Conservation (phyloP, 2,888 invertebrate species). For the Cephus sareptanus region DNA sequence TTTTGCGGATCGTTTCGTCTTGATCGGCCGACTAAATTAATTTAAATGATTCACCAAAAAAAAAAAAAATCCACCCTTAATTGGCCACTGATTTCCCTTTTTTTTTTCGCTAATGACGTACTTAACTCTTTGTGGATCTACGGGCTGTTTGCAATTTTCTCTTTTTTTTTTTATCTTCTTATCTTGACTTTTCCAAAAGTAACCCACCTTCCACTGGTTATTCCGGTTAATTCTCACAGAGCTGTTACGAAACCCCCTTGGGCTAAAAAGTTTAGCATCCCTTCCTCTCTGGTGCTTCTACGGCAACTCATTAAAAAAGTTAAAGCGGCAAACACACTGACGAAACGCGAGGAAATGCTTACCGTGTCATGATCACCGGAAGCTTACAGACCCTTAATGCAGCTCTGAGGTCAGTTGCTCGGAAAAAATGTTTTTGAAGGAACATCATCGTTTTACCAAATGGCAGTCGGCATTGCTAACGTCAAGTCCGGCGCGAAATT, state of each 20-base stretch:
- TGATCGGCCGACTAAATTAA: not conserved
- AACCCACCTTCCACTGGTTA: no score
- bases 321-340: not conserved
- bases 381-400: no score
- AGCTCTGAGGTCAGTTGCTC: no score
- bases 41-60: not conserved
- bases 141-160: not conserved
- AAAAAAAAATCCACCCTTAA: not conserved
- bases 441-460: no score
- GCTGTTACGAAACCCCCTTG: no score
- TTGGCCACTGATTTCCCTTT: not conserved
- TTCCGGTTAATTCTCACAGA: no score
- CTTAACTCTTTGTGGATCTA: not conserved
- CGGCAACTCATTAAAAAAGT: constrained; percentile 20
- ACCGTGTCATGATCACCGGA: not conserved
- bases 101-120: not conserved
- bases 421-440: no score
- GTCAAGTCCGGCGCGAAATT: no score
- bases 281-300: not conserved
- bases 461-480: no score
- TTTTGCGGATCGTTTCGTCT: not conserved
- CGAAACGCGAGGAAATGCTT: not conserved
- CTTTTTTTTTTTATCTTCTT: not conserved
- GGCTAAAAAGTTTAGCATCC: no score
- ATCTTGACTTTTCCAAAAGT: not conserved